Conservation (phyloP, 2,113 vertebrate species). For the Pampusana beccarii region DNA sequence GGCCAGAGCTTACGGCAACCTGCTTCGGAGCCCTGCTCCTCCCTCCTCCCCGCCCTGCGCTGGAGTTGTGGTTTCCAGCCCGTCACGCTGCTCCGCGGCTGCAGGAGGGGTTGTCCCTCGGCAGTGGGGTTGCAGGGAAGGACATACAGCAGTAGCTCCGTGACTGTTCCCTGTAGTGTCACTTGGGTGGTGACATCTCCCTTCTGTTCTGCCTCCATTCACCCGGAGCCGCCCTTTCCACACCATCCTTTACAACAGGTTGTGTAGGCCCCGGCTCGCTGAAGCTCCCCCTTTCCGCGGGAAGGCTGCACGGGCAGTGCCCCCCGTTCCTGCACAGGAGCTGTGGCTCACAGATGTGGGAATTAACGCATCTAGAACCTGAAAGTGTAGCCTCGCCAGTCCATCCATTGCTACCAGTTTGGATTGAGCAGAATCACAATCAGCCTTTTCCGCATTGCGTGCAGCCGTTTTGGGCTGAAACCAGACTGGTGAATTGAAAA, state of each 20-base stretch:
- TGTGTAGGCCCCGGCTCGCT: background rate
- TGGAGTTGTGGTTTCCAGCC: constrained; percentile 14
- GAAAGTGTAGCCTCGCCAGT: background rate
- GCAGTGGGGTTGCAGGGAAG: background rate
- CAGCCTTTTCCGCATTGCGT: background rate
- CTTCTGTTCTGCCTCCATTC: background rate
- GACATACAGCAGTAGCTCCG: background rate
- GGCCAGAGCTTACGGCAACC: constrained; percentile 50
- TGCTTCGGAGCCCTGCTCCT: constrained; percentile 42
- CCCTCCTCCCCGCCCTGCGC: constrained; percentile 24
- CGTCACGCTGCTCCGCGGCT: background rate
- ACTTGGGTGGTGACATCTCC: background rate
- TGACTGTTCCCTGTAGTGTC: background rate
- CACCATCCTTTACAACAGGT: background rate
- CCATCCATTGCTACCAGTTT: background rate
- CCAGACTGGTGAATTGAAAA: background rate
- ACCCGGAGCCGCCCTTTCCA: background rate
- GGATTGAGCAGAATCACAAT: constrained; percentile 17
- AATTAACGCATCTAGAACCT: background rate
- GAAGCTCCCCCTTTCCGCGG: background rate
- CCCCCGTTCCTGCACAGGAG: background rate
- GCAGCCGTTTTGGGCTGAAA: background rate
- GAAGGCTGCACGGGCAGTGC: background rate
- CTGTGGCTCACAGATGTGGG: background rate
- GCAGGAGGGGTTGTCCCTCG: background rate